Evolutionary conservation across 2,888 invertebrate species (phyloP), one percentile per base, ranked within the genome.

Genomic region (Drosophila setosimentum): DNA sequence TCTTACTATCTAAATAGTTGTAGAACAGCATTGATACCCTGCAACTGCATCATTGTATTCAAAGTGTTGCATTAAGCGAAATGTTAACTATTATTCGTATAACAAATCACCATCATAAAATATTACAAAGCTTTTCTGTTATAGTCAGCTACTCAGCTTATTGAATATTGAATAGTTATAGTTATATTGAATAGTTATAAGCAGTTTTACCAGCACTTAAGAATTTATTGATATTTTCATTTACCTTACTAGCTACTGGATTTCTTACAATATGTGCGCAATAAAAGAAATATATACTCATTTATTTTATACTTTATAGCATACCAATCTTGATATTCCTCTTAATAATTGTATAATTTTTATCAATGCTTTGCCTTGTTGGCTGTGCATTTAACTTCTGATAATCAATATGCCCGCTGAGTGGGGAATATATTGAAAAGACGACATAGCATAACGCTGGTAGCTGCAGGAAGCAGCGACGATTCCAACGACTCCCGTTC

Each of bases 401-500:
- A 45, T 45, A 68, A 59, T 32, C 42, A 29, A 68, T 57, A 40
- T 54, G 32, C 37, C 27, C 64, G 32, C 21, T 51, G 6, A 7
- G 18, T 21, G 2, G 16, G 7, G 57, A 49, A 69, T 72, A 63
- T 55, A 57, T 16, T 67, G 73, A 49, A 57, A 78, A 75, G 77
- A 77, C 71, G 71, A 75, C 76, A 67, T 78, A 48, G 78, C 76
- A 75, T 78, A 75, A 75, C 61, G 61, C 71, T 78, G 64, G 60
- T 68, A 62, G 70, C 54, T 55, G 70, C 69, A 89, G 87, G 87
- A 89, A 87, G 83, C 73, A 80, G 73, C 78, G 80, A 73, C 87
- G 85, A 78, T 83, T 79, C 85, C 75, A 88, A 69, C 84, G 65
- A 80, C 89, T 87, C 87, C 85, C 89, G 83, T 85, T 82, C 76